Percentiles rank a stretch among this genome's conserved stretches.
phyloP scores from a whole-genome alignment of 2,888 invertebrate species.

The Amiota minor region DNA sequence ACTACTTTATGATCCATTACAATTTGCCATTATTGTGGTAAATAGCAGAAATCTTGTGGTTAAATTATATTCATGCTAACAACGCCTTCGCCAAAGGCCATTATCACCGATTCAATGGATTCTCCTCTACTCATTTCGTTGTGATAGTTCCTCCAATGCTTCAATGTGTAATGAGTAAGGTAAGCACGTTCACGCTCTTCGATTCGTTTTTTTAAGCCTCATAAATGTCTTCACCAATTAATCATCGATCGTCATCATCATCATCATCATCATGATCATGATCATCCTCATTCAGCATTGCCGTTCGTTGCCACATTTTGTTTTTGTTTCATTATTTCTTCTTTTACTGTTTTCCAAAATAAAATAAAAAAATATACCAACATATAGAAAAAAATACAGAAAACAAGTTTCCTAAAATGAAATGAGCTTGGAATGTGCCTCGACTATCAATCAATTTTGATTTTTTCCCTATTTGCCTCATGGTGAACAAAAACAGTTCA shows the following conservation, averaged over 20 bases:
- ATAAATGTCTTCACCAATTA: conserved; percentile 51
- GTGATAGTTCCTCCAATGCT: too few relatives aligned
- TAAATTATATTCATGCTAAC: neutral
- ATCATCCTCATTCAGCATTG: neutral
- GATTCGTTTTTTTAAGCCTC: conserved; percentile 42
- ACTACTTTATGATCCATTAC: too few relatives aligned
- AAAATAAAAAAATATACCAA: too few relatives aligned
- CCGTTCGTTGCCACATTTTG: conserved; percentile 29
- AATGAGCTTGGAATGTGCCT: conserved; percentile 60
- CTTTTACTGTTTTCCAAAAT: conserved; percentile 42
- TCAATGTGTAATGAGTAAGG: neutral
- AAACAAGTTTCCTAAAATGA: conserved; percentile 52
- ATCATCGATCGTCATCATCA: conserved; percentile 46
- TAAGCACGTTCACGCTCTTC: conserved; percentile 4
- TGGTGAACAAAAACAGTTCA: conserved; percentile 15
- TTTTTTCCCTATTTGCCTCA: conserved; percentile 4
- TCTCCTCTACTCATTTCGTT: too few relatives aligned
- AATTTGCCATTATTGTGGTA: too few relatives aligned
- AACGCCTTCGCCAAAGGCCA: neutral
- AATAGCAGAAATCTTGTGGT: too few relatives aligned
- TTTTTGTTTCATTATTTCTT: conserved; percentile 1
- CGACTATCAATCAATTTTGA: conserved; percentile 62
- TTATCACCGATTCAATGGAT: too few relatives aligned
- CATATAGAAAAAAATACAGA: conserved; percentile 13
- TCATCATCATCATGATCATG: too few relatives aligned